phyloP scores from a whole-genome alignment of 2,113 vertebrate species.

The Megaceryle maxima region DNA sequence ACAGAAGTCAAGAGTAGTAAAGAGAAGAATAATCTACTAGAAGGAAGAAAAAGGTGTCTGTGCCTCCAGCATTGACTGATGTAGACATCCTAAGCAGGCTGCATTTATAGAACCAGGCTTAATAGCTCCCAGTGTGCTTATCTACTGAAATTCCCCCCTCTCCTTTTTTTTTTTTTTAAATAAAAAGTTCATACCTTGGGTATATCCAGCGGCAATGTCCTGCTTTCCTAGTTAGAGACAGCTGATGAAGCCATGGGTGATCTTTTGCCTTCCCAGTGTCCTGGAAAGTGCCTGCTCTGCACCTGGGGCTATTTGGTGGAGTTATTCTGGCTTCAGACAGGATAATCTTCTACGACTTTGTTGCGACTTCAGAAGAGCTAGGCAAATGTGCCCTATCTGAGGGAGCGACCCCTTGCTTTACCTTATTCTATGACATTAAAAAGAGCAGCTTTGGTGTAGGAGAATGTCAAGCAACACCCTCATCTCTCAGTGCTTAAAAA shows the following conservation, averaged over 20 bases:
- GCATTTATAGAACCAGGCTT: background rate
- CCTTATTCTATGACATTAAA: slow-evolving; percentile 6
- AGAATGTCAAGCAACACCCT: background rate
- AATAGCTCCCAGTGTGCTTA: background rate
- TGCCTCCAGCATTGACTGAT: background rate
- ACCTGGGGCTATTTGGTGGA: slow-evolving; percentile 46
- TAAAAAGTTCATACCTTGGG: background rate
- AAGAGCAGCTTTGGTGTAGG: slow-evolving; percentile 29
- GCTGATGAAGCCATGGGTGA: background rate
- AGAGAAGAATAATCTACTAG: background rate
- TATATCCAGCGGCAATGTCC: background rate
- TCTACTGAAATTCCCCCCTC: background rate
- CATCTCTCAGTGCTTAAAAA: background rate
- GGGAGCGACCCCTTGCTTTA: slow-evolving; percentile 20
- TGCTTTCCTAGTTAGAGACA: background rate
- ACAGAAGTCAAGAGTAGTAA: background rate
- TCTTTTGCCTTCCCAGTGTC: background rate
- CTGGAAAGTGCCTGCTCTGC: background rate
- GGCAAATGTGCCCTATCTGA: slow-evolving; percentile 23
- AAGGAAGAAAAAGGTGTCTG: background rate
- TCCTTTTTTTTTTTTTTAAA: background rate
- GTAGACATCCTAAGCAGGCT: background rate
- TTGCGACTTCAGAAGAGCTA: slow-evolving; percentile 13
- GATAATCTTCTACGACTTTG: background rate
- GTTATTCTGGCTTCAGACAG: background rate